These are phyloP conservation scores for Pogonocichla stellata DNA, from an alignment of 2,113 vertebrate species.

Conservation along the genomic window DNA sequence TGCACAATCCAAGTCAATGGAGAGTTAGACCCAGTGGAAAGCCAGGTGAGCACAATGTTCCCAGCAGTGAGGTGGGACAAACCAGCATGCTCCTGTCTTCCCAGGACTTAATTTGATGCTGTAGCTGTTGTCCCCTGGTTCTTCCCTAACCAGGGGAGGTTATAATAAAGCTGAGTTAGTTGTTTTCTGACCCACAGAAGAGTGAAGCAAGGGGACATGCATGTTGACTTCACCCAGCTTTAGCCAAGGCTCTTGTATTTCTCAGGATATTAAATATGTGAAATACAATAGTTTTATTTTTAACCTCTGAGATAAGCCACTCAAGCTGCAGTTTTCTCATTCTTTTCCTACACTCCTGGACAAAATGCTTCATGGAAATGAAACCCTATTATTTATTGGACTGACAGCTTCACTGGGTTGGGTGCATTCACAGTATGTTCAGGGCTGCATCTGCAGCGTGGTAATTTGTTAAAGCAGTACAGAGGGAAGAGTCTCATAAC, in stretches of 20 bases:
- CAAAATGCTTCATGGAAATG: constrained; percentile 1
- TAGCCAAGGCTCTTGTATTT: background rate
- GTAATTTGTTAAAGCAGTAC: background rate
- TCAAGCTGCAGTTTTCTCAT: background rate
- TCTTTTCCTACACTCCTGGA: background rate
- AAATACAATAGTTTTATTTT: background rate
- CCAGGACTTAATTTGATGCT: background rate
- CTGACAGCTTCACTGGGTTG: background rate
- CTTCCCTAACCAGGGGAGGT: background rate
- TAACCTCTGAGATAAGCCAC: constrained; percentile 1
- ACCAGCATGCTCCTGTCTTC: background rate
- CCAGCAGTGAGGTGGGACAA: background rate
- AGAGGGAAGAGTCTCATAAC: background rate
- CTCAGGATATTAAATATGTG: background rate
- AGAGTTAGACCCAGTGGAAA: background rate
- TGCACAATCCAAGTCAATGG: background rate
- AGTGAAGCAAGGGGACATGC: background rate
- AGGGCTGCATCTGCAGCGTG: background rate
- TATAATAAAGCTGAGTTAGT: background rate
- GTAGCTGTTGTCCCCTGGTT: background rate
- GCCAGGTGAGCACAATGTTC: background rate
- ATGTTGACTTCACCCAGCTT: background rate
- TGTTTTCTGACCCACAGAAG: background rate
- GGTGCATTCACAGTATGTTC: background rate
- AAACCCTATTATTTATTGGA: background rate